A percentile compares a stretch with the other conserved stretches of the same genome.
These are phyloP conservation scores for Cryptus armator DNA, from an alignment of 2,888 invertebrate genomes.

Conservation along the genomic window DNA sequence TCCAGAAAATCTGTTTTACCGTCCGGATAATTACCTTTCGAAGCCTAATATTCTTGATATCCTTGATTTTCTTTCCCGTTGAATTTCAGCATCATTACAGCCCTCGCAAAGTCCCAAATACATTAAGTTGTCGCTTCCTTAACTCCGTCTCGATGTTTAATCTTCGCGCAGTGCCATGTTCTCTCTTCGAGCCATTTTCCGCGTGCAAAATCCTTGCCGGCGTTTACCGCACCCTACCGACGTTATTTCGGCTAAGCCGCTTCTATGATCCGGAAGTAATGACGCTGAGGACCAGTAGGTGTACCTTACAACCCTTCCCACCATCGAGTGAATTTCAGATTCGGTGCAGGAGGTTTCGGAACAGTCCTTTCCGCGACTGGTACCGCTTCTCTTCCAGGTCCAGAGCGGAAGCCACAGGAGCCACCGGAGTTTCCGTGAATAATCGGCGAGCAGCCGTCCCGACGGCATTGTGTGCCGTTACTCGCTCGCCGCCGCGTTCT, in stretches of 20 bases:
- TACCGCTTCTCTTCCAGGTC: conserved; percentile 42
- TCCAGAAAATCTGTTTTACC: no score
- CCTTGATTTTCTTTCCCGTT: not conserved
- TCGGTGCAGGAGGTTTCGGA: conserved; percentile 33
- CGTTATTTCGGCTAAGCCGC: conserved; percentile 38
- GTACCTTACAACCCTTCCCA: conserved; percentile 32
- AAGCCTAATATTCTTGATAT: no score
- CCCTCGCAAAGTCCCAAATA: not conserved
- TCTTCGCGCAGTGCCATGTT: not conserved
- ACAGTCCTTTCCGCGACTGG: conserved; percentile 30
- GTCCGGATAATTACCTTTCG: no score
- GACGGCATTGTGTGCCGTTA: conserved; percentile 63
- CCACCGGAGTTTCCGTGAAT: conserved; percentile 64
- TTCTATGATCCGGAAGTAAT: conserved; percentile 67
- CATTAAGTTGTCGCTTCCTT: not conserved
- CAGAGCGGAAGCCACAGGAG: conserved; percentile 20
- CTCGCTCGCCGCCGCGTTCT: conserved; percentile 28
- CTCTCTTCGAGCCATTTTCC: conserved; percentile 40
- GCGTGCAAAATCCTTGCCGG: conserved; percentile 18
- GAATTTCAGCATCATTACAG: not conserved
- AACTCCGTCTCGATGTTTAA: not conserved
- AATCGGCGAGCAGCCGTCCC: conserved; percentile 66
- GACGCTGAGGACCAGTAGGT: conserved; percentile 33
- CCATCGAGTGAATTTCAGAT: conserved; percentile 53
- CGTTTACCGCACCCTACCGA: conserved; percentile 17